These are phyloP conservation scores for Bradysia coprophila DNA, from an alignment of 1,140 invertebrate species.

Conservation along the genomic window DNA sequence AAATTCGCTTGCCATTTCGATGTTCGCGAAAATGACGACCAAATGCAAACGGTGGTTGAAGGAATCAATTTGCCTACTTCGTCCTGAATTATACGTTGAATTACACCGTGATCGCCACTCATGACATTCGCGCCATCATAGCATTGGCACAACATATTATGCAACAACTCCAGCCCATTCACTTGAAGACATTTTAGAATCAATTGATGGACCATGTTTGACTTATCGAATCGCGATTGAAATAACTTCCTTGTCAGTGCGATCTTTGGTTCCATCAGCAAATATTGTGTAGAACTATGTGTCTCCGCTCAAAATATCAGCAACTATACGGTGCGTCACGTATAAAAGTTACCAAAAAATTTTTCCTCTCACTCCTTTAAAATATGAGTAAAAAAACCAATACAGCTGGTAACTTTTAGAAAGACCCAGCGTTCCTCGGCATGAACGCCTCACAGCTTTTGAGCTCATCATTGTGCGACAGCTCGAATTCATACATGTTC, in stretches of 20 bases:
- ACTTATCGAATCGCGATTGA: neutral
- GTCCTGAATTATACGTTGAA: too few relatives aligned
- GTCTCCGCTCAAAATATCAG: neutral
- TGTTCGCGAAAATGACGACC: neutral
- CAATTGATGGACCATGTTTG: neutral
- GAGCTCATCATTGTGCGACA: neutral
- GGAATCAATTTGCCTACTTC: too few relatives aligned
- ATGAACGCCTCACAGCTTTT: neutral
- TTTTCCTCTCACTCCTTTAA: too few relatives aligned
- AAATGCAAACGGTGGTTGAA: neutral
- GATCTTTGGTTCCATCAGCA: neutral
- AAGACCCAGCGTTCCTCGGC: neutral
- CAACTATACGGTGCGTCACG: neutral
- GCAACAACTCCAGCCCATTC: neutral
- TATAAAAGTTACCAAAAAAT: too few relatives aligned
- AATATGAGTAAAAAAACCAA: too few relatives aligned
- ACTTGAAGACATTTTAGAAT: neutral
- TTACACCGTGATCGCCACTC: neutral
- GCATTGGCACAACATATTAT: neutral
- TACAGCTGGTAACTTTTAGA: neutral
- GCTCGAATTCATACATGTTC: neutral
- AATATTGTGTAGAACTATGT: too few relatives aligned
- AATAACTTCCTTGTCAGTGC: neutral
- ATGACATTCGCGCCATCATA: neutral
- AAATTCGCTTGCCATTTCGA: neutral